Evolutionary conservation across 2,113 vertebrate species (phyloP), one percentile per base, ranked within the genome.

Genomic region (Taxidea taxus): DNA sequence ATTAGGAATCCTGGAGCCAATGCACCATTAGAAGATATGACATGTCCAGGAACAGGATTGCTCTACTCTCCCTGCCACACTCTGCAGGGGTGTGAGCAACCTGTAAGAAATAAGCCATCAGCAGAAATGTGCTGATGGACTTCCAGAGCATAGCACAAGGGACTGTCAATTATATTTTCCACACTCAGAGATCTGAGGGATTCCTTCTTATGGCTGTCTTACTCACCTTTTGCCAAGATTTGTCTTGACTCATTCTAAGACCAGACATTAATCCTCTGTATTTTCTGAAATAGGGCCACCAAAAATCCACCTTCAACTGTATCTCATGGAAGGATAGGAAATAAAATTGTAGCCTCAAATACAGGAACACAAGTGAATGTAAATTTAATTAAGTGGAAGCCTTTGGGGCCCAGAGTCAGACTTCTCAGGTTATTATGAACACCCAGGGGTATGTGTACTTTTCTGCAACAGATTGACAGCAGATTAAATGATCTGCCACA

Each of bases 401-500:
- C 31, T 13, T 84, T 58, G 10, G 2, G 25, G 27, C 15, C 25
- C 42, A 72, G 31, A 81, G 16, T 62, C n/a, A 87, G 20, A 14
- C 1, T 82, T 0, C 15, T 49, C 56, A 68, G 56, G 54, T 25
- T 25, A 82, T 37, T 82, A 47, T 15, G 4, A 84, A 47, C 16
- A 91, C 15, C 7, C 37, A 66, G 23, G 39, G 13, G 15, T 47
- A 39, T 89, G 44, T 31, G 77, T 25, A 72, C 27, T 64, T 72
- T 74, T 75, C 3, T 72, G 14, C 7, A 64, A 60, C 3, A 83
- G 27, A 88, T 51, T 51, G 72, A 88, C 44, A 81, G 39, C 18
- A 34, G 77, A 82, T 56, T 34, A 82, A 68, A 68, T 74, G 14
- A 16, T 58, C 60, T 93, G 44, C 54, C 68, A 93, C 15, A 87